Percentiles rank a stretch among this genome's conserved stretches.
Evolutionary conservation across 2,113 vertebrate species (phyloP).

Genomic region (Diadophis punctatus): DNA sequence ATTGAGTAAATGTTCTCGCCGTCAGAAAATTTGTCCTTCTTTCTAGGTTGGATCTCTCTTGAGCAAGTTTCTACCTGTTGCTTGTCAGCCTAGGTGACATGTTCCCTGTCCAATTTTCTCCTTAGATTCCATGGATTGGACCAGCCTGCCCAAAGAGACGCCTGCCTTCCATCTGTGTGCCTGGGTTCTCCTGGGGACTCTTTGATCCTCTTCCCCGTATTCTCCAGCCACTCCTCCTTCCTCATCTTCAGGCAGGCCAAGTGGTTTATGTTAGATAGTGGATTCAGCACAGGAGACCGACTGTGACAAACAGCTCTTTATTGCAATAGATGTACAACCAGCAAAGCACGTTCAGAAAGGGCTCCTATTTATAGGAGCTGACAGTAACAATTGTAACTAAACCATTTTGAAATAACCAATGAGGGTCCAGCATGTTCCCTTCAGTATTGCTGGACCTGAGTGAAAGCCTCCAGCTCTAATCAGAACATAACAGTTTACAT

Average conservation of each 20-base stretch:
- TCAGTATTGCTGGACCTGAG: too few species aligned
- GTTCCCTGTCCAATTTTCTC: slow-evolving; percentile 8
- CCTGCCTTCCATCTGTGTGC: background rate
- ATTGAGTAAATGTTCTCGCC: background rate
- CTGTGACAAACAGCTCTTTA: too few species aligned
- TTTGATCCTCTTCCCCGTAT: slow-evolving; percentile 10
- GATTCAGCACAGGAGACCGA: too few species aligned
- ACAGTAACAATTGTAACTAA: too few species aligned
- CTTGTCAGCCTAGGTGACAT: background rate
- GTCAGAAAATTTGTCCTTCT: background rate
- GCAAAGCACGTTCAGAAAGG: too few species aligned
- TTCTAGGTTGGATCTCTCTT: background rate
- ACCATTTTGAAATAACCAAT: too few species aligned
- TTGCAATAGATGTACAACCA: too few species aligned
- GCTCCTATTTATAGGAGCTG: too few species aligned
- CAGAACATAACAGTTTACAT: too few species aligned
- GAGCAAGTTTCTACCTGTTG: background rate
- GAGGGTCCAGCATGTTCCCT: too few species aligned
- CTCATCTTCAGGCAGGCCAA: slow-evolving; percentile 7
- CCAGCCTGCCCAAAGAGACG: background rate
- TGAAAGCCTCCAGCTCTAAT: too few species aligned
- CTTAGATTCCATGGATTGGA: slow-evolving; percentile 31
- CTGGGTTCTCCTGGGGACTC: background rate
- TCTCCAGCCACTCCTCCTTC: background rate
- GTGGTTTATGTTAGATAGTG: too few species aligned